These are phyloP conservation scores for Myzus persicae DNA, from an alignment of 1,140 invertebrate species.

Conservation along the genomic window DNA sequence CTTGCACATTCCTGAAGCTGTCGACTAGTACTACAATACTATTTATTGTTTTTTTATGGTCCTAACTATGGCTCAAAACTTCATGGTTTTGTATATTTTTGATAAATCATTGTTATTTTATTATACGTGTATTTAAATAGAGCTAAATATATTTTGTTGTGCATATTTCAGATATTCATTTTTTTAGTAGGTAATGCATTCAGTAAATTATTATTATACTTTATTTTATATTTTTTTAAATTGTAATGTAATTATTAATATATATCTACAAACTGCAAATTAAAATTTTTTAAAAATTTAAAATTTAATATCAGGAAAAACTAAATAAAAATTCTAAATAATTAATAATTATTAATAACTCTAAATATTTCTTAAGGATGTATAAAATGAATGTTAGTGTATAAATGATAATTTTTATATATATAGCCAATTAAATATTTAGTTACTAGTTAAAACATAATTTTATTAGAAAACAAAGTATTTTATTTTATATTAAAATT, in stretches of 20 bases:
- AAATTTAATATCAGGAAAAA: too few relatives aligned
- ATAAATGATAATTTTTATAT: neutral
- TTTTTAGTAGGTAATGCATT: neutral
- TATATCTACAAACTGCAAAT: neutral
- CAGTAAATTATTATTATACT: neutral
- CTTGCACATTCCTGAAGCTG: too few relatives aligned
- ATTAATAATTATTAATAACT: too few relatives aligned
- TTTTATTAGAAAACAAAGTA: neutral
- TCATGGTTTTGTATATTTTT: neutral
- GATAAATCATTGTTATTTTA: neutral
- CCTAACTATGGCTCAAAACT: neutral
- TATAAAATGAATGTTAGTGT: neutral
- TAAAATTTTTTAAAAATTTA: too few relatives aligned
- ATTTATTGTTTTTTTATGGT: neutral
- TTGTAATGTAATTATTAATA: neutral
- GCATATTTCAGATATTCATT: neutral
- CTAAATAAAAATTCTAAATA: too few relatives aligned
- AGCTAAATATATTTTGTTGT: neutral
- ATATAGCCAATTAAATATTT: neutral
- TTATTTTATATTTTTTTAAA: neutral
- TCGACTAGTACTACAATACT: neutral
- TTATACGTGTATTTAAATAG: neutral
- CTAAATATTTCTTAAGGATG: too few relatives aligned
- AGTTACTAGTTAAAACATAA: neutral
- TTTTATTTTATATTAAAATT: too few relatives aligned